Conservation (phyloP, 2,797 vertebrate species). For the Lepilemur ruficaudatus region DNA sequence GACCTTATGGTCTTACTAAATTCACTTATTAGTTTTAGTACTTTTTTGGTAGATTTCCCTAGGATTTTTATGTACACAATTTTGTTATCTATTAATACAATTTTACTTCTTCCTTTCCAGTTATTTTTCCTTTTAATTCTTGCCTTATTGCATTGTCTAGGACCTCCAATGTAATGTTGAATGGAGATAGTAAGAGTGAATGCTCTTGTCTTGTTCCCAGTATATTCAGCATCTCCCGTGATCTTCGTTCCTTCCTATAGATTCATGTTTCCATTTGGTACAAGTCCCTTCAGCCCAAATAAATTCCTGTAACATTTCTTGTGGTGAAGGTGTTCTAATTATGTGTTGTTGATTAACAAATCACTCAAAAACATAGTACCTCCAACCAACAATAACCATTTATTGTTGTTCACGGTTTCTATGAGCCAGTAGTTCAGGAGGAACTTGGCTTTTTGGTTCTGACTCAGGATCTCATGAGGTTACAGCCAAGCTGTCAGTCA, state of each 20-base stretch:
- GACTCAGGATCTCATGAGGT: not conserved
- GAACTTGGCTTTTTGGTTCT: not conserved
- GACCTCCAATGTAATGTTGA: not conserved
- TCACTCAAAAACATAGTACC: not conserved
- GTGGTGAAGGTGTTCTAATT: not conserved
- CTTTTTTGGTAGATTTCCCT: not conserved
- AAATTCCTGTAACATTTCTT: not conserved
- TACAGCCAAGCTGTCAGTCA: not conserved
- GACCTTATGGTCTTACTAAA: not conserved
- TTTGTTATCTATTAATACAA: not conserved
- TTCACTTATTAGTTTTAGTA: not conserved
- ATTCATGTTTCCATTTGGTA: not conserved
- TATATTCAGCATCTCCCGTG: not conserved
- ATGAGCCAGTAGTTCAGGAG: not conserved
- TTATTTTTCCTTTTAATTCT: not conserved
- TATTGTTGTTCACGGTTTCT: not conserved
- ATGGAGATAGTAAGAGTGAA: not conserved
- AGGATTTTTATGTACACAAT: not conserved
- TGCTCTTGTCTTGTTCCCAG: not conserved
- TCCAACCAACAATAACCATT: not conserved
- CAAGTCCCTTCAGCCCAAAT: not conserved
- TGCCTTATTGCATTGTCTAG: not conserved
- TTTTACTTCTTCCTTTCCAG: not conserved
- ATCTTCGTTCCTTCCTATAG: not conserved
- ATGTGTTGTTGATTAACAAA: not conserved